Percentiles rank a stretch among this genome's conserved stretches.
Evolutionary conservation across 2,888 invertebrate genomes (phyloP).

Genomic region (Rhyacophila evoluta): DNA sequence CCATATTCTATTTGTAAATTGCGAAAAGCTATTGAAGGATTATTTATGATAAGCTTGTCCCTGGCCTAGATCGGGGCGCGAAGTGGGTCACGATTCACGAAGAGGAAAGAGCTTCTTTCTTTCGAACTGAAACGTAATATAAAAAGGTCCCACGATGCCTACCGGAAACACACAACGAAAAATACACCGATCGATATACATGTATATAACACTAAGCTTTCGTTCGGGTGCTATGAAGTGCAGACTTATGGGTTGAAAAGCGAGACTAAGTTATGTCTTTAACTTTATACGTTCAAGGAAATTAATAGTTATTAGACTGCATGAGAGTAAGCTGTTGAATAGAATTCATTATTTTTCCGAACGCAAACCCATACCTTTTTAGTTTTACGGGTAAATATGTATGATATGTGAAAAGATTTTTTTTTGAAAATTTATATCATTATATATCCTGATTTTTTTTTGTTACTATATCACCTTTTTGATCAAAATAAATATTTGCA

Average conservation of each 20-base stretch:
- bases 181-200: background rate
- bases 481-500: no score
- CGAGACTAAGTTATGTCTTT: no score
- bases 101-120: background rate
- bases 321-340: no score
- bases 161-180: constrained; percentile 10
- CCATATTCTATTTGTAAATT: background rate
- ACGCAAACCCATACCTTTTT: no score
- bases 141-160: background rate
- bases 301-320: no score
- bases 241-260: background rate
- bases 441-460: no score
- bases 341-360: no score
- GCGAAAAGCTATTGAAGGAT: background rate
- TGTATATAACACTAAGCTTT: background rate
- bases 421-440: no score
- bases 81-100: background rate
- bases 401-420: no score
- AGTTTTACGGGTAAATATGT: no score
- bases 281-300: no score
- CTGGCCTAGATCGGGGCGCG: background rate
- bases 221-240: background rate
- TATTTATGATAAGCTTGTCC: background rate
- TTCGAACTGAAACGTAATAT: background rate
- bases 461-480: no score